Evolutionary conservation across 2,113 vertebrate genomes (phyloP), one percentile per base, ranked within the genome.

Genomic region (Hydrolagus affinis): DNA sequence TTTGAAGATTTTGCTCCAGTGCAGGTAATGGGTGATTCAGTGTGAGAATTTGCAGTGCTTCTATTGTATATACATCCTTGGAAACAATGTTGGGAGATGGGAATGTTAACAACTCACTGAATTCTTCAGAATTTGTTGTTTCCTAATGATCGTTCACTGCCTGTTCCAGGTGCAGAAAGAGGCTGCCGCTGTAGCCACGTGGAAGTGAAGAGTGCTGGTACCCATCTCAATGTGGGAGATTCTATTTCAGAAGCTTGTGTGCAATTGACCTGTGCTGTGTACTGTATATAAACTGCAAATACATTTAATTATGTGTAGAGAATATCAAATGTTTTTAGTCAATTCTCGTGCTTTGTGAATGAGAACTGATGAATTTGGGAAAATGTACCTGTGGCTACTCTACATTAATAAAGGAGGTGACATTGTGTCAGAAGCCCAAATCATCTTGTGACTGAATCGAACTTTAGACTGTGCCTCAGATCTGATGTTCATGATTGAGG

Each of bases 81-180:
- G 44, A 44, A 44, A 44, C 44, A 44, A 3, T 44, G 6, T 44
- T 44, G 44, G 1, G 44, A 6, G 44, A 44, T 44, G 44, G 44
- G 44, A 44, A 44, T 44, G 44, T 44, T n/a, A 6, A 44, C 6
- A 44, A 44, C 6, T 44, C 44, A 44, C 44, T 44, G 6, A 44
- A 44, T 44, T 44, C 44, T 44, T 44, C 6, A 6, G 44, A 44
- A 44, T 44, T 44, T 44, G 44, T 44, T 44, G 44, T 64, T 30
- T 59, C 17, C 30, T 19, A 83, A 64, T 66, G 23, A 23, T 64
- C 10, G 9, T 70, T 8, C 56, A 66, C 17, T 32, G 62, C 66
- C 10, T 83, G n/a, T 83, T 83, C 17, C 59, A 64, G 78, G 62
- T 66, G 25, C 78, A 83, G 78, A 83, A 83, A 32, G 78, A 83